phyloP scores from a whole-genome alignment of 1,140 invertebrate genomes.

The Saccostrea echinata region DNA sequence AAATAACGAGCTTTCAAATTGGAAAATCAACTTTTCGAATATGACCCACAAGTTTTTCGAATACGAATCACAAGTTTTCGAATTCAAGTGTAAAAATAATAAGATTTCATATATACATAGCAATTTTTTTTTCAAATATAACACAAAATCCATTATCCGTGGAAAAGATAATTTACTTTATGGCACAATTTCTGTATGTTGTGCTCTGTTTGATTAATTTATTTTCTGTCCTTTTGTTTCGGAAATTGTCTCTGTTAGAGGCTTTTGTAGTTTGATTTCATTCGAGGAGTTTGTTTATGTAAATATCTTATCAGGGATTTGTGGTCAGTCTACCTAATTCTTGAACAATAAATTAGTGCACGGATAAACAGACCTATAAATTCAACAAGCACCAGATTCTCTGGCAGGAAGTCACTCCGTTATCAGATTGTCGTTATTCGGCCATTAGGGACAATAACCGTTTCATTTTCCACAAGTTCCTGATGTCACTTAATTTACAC shows the following conservation, averaged over 20 bases:
- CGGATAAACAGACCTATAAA: background rate
- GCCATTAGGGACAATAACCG: background rate
- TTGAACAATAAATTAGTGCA: background rate
- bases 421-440: background rate
- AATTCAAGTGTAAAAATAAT: too few species aligned
- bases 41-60: too few species aligned
- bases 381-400: background rate
- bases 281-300: background rate
- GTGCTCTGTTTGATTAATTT: too few species aligned
- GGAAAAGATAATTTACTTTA: too few species aligned
- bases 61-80: too few species aligned
- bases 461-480: background rate
- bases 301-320: background rate
- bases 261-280: background rate
- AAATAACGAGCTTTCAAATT: too few species aligned
- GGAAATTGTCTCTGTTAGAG: background rate
- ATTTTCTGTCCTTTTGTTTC: background rate
- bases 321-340: background rate
- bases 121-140: too few species aligned
- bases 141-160: too few species aligned
- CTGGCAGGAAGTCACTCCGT: background rate
- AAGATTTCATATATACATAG: too few species aligned
- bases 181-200: too few species aligned
- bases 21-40: too few species aligned
- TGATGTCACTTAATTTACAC: too few species aligned